Conservation (phyloP, 2,888 invertebrate species). For the Acanthosepion pharaonis region DNA sequence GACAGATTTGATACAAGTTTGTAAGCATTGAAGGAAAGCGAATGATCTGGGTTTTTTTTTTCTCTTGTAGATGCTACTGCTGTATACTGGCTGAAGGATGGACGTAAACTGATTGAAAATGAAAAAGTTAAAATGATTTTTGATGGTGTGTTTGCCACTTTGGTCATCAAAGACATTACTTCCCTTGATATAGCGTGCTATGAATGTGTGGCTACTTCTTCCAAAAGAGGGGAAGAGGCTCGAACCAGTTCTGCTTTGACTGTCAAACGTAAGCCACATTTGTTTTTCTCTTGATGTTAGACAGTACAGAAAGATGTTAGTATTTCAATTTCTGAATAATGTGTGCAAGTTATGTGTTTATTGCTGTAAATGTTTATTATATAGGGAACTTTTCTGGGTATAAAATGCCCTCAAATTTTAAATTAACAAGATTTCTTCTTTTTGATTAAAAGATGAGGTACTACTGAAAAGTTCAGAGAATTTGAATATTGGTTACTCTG, state of each 20-base stretch:
- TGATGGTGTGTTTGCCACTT: slow-evolving; percentile 80
- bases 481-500: neutral
- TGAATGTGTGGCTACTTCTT: slow-evolving; percentile 86
- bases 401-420: neutral
- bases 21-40: too few species aligned
- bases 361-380: too few species aligned
- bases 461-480: too few species aligned
- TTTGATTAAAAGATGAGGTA: too few species aligned
- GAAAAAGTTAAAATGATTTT: slow-evolving; percentile 63
- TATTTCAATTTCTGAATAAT: neutral
- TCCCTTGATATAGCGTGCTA: slow-evolving; percentile 96
- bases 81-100: slow-evolving; percentile 67
- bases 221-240: slow-evolving; percentile 91
- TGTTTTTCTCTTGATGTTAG: neutral
- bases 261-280: slow-evolving; percentile 62
- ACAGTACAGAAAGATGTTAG: neutral
- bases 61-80: slow-evolving; percentile 58
- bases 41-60: neutral
- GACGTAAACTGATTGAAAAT: slow-evolving; percentile 60
- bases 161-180: slow-evolving; percentile 95
- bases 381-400: neutral
- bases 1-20: too few species aligned
- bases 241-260: slow-evolving; percentile 65
- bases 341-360: neutral
- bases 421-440: neutral